Base-by-base conservation (phyloP, 2,113 vertebrate species). In the Atlantisia rogersi region DNA sequence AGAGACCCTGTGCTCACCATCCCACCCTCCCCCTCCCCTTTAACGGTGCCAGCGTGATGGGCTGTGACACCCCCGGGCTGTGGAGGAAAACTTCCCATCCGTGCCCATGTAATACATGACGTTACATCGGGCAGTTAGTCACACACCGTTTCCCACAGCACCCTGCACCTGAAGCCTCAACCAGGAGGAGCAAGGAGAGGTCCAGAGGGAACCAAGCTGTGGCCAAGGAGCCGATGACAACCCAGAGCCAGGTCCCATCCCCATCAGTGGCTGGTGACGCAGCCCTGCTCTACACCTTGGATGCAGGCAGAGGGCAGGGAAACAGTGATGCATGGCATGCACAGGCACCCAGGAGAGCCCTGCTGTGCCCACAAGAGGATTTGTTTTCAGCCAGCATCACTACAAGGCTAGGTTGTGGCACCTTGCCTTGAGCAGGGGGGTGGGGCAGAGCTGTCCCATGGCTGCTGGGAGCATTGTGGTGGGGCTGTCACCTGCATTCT, bases 291-390 rank as follows among this genome's bases (percentile, higher is more conserved):
- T 21, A 20, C 15, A 7, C 39, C 28, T 19, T 1, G 26, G 58
- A 44, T n/a, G 50, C 50, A 24, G 0, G 0, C 18, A 11, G 12
- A 32, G 12, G 55, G 22, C 15, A 29, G 25, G 64, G 58, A 31
- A 59, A 19, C 6, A 1, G 52, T 0, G 2, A 53, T 4, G 17
- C 46, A 5, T 5, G 0, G 59, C 15, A 1, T 2, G 10, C 69
- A 8, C 25, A 44, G 28, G 50, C 15, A 32, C 32, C 52, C 56
- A 29, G 37, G 25, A 42, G n/a, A 88, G 40, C 42, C 80, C 55
- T 9, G 28, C 1, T 58, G 62, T 25, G 32, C 40, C 22, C 40
- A 25, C 1, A 0, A 48, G 8, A 50, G 31, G n/a, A 6, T 59
- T 46, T 37, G 29, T 50, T 42, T 50, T 52, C 5, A 59, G 28